Evolutionary conservation across 2,888 invertebrate species (phyloP).

Genomic region (Netelia virgata): DNA sequence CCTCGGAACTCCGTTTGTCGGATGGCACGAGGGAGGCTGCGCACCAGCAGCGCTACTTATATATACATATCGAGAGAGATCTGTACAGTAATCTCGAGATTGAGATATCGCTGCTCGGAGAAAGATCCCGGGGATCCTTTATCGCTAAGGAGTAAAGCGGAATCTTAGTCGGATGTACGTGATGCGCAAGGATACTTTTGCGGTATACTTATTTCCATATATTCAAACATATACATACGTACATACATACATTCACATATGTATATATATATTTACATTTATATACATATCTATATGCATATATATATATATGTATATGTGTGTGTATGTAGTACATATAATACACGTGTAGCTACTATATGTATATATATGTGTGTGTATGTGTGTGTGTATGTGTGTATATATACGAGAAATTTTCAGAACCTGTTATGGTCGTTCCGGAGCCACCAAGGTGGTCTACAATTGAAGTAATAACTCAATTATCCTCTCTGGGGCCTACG

Average conservation of each 20-base stretch:
- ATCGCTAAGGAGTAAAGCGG: slow-evolving; percentile 69
- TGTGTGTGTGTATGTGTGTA: slow-evolving; percentile 6
- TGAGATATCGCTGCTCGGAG: slow-evolving; percentile 60
- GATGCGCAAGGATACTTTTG: slow-evolving; percentile 59
- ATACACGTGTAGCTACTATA: neutral
- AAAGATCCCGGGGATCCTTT: slow-evolving; percentile 62
- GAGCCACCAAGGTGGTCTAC: slow-evolving; percentile 85
- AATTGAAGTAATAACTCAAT: slow-evolving; percentile 86
- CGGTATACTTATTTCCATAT: slow-evolving; percentile 42
- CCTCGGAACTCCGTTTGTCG: slow-evolving; percentile 33
- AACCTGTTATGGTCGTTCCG: slow-evolving; percentile 84
- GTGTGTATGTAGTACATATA: slow-evolving; percentile 6
- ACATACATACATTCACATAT: slow-evolving; percentile 4
- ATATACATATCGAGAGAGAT: slow-evolving; percentile 29
- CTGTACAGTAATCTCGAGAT: slow-evolving; percentile 62
- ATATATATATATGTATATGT: too few relatives aligned
- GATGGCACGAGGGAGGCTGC: slow-evolving; percentile 20
- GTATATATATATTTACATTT: slow-evolving; percentile 7
- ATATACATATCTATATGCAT: neutral
- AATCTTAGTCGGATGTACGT: slow-evolving; percentile 66
- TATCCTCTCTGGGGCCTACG: slow-evolving; percentile 83
- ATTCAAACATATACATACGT: neutral
- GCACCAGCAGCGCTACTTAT: neutral
- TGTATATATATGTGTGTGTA: too few relatives aligned
- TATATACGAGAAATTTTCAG: slow-evolving; percentile 82